phyloP scores from a whole-genome alignment of 1,140 invertebrate species.

The Trypoxylus dichotomus region DNA sequence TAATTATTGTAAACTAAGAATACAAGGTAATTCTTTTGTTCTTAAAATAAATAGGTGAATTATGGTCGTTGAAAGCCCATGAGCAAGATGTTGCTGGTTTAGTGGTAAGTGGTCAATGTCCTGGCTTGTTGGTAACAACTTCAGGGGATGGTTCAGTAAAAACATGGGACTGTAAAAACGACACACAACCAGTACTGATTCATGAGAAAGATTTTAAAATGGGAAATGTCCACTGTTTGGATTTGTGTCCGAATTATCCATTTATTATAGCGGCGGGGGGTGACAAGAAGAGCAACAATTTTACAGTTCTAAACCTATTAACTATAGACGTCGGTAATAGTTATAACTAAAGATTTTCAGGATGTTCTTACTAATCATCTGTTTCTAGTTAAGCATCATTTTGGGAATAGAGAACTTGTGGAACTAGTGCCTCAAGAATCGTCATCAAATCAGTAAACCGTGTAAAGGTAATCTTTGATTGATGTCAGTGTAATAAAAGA shows the following conservation, averaged over 20 bases:
- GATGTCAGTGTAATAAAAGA: background rate
- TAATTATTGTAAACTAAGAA: too few relatives aligned
- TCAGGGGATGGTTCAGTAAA: constrained; percentile 75
- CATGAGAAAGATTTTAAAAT: constrained; percentile 65
- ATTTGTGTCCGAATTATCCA: constrained; percentile 77
- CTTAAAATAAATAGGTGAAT: constrained; percentile 53
- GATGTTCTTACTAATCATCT: constrained; percentile 31
- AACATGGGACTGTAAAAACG: constrained; percentile 70
- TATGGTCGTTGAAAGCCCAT: constrained; percentile 81
- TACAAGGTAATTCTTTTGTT: too few relatives aligned
- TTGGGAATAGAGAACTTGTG: constrained; percentile 43
- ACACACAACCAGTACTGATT: constrained; percentile 39
- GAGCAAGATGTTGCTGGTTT: constrained; percentile 80
- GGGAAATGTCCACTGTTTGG: constrained; percentile 73
- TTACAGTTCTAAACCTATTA: constrained; percentile 75
- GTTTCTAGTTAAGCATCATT: constrained; percentile 48
- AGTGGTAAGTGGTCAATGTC: constrained; percentile 66
- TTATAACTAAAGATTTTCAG: background rate
- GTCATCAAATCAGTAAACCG: background rate
- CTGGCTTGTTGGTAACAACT: constrained; percentile 71
- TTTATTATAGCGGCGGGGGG: constrained; percentile 80
- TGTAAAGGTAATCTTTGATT: background rate
- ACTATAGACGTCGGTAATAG: constrained; percentile 66
- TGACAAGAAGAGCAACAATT: constrained; percentile 77
- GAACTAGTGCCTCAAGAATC: constrained; percentile 39